These are phyloP conservation scores for Leptocoma aspasia DNA, from an alignment of 2,113 vertebrate genomes.

Conservation along the genomic window DNA sequence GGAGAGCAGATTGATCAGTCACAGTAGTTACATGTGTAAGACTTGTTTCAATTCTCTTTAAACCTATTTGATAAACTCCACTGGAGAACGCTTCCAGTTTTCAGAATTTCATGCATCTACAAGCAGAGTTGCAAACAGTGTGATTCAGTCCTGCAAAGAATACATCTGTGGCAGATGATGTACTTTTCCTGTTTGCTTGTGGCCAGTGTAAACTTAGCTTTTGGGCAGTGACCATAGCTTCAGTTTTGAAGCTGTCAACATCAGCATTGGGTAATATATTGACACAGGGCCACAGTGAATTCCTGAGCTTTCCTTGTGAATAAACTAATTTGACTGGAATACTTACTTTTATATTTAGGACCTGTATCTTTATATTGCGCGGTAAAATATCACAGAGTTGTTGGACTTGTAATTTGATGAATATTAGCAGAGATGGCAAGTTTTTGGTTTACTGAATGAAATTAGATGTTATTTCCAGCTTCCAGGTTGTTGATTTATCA, in stretches of 20 bases:
- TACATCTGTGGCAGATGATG: slow-evolving; percentile 5
- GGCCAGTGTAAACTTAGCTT: slow-evolving; percentile 40
- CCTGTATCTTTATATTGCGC: background rate
- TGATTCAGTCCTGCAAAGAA: slow-evolving; percentile 1
- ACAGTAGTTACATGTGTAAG: background rate
- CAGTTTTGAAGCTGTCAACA: slow-evolving; percentile 23
- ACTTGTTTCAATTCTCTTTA: background rate
- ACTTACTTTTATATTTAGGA: background rate
- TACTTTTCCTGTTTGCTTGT: slow-evolving; percentile 47
- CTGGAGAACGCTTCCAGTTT: background rate
- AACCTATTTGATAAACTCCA: background rate
- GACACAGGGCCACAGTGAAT: background rate
- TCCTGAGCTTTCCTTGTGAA: background rate
- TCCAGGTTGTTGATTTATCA: background rate
- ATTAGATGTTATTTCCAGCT: background rate
- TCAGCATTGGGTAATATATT: slow-evolving; percentile 16
- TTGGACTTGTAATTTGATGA: background rate
- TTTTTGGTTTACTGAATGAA: background rate
- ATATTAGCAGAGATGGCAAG: background rate
- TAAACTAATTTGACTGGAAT: background rate
- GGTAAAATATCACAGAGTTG: background rate
- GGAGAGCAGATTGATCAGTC: background rate
- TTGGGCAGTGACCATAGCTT: slow-evolving; percentile 20
- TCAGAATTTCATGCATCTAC: background rate
- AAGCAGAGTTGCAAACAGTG: background rate